phyloP scores from a whole-genome alignment of 2,113 vertebrate species.

The Sminthopsis crassicaudata region DNA sequence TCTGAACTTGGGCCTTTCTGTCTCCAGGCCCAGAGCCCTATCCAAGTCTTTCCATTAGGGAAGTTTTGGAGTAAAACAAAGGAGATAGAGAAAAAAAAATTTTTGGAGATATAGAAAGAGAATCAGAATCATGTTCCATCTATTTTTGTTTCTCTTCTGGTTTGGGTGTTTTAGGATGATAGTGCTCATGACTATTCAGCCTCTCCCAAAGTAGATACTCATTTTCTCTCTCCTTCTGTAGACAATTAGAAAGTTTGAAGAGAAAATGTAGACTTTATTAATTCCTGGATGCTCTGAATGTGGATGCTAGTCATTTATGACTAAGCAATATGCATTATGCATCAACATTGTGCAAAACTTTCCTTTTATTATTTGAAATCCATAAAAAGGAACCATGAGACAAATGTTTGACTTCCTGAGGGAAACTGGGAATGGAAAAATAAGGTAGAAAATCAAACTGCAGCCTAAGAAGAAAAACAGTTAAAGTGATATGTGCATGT shows the following conservation, averaged over 20 bases:
- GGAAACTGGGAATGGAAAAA: not conserved
- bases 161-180: not conserved
- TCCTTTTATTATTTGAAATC: constrained; percentile 2
- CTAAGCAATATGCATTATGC: not conserved
- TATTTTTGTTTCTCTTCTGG: not conserved
- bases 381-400: not conserved
- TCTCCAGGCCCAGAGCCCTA: not conserved
- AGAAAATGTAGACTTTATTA: not conserved
- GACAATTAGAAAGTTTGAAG: constrained; percentile 3
- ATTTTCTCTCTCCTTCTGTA: not conserved
- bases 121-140: not conserved
- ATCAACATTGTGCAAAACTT: not conserved
- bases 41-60: not conserved
- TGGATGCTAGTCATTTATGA: not conserved
- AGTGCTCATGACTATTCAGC: not conserved
- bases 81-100: not conserved
- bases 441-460: not conserved
- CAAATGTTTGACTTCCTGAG: constrained; percentile 1
- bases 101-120: not conserved
- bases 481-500: not conserved
- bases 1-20: not conserved
- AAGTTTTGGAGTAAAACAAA: not conserved
- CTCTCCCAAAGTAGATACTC: not conserved
- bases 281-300: not conserved
- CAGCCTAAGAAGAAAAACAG: not conserved